These are phyloP conservation scores for Oceanodroma tethys DNA, from an alignment of 2,113 vertebrate species.

Conservation along the genomic window DNA sequence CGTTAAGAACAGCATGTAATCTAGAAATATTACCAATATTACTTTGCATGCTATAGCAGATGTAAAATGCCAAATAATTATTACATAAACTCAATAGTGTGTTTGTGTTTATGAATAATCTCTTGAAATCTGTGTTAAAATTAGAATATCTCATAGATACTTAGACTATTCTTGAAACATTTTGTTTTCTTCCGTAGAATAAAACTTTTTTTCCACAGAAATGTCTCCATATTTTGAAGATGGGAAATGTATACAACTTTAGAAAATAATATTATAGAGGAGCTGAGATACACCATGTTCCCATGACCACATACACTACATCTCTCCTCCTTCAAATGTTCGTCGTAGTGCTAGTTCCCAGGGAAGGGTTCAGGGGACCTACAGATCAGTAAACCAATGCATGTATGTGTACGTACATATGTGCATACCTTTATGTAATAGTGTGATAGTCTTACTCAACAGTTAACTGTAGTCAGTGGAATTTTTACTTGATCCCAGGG, in stretches of 20 bases:
- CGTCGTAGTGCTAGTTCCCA: rapidly evolving
- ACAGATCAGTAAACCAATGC: neutral
- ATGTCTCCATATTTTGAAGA: neutral
- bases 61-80: neutral
- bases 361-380: neutral
- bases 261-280: neutral
- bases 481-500: neutral
- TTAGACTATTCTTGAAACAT: neutral
- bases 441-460: neutral
- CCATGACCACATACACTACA: neutral
- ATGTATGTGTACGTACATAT: rapidly evolving
- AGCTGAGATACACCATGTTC: neutral
- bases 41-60: neutral
- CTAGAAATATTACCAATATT: neutral
- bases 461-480: neutral
- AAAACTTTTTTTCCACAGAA: neutral
- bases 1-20: neutral
- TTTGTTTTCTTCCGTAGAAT: neutral
- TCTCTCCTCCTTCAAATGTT: neutral
- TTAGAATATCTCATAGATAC: neutral
- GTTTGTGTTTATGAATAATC: neutral
- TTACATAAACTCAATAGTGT: neutral
- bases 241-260: neutral
- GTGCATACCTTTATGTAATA: neutral
- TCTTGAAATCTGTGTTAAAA: neutral